These are phyloP conservation scores for Spilarctia lutea DNA, from an alignment of 2,888 invertebrate genomes.

Conservation along the genomic window DNA sequence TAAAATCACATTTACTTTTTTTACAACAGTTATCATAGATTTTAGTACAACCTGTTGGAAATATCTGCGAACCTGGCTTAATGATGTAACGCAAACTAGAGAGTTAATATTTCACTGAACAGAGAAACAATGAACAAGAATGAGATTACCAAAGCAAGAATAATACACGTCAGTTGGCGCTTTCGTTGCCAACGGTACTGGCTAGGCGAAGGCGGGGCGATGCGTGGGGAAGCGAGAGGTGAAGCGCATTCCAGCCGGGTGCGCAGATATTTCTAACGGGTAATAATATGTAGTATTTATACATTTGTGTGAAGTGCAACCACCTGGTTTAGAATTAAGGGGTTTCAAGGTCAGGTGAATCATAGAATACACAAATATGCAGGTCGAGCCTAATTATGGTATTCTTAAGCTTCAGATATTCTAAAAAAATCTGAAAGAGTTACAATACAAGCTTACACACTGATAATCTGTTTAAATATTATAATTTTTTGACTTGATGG, in stretches of 20 bases:
- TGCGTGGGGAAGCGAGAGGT: too few relatives aligned
- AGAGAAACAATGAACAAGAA: too few relatives aligned
- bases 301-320: constrained; percentile 39
- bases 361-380: neutral
- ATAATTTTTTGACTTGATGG: neutral
- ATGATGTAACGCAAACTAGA: too few relatives aligned
- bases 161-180: too few relatives aligned
- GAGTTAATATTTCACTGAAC: too few relatives aligned
- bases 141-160: too few relatives aligned
- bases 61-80: too few relatives aligned
- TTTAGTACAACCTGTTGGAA: too few relatives aligned
- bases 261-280: too few relatives aligned
- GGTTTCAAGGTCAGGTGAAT: neutral
- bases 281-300: constrained; percentile 28
- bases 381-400: neutral
- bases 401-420: neutral
- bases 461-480: neutral
- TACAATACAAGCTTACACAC: neutral
- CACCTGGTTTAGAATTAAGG: constrained; percentile 21
- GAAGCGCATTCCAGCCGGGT: too few relatives aligned
- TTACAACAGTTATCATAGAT: constrained; percentile 25
- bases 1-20: neutral
- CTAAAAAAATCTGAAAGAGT: neutral
- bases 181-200: too few relatives aligned
- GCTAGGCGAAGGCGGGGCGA: too few relatives aligned